phyloP scores from a whole-genome alignment of 2,797 vertebrate genomes.

The Etheostoma perlongum region DNA sequence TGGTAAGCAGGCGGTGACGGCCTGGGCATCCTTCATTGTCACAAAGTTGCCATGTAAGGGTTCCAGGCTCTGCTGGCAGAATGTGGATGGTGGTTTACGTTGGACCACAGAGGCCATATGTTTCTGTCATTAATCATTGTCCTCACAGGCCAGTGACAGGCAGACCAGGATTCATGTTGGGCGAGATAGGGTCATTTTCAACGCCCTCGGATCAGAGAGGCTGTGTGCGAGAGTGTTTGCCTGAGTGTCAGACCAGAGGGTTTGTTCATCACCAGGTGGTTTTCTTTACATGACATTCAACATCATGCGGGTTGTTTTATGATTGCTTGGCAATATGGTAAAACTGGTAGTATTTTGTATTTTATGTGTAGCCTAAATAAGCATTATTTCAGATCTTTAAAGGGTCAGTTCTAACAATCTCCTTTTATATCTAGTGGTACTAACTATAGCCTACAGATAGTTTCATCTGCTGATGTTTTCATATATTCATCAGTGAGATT shows the following conservation, averaged over 20 bases:
- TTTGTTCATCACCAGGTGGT: constrained; percentile 41
- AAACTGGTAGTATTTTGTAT: background rate
- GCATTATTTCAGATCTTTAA: background rate
- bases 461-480: constrained; percentile 2
- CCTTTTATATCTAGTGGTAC: background rate
- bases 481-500: background rate
- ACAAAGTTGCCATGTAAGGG: constrained; percentile 84
- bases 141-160: constrained; percentile 60
- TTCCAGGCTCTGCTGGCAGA: constrained; percentile 64
- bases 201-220: constrained; percentile 62
- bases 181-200: constrained; percentile 66
- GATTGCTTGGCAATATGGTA: background rate
- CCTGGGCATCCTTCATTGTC: constrained; percentile 81
- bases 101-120: constrained; percentile 73
- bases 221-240: constrained; percentile 10
- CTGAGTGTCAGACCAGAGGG: constrained; percentile 47
- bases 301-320: background rate
- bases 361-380: background rate
- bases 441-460: background rate
- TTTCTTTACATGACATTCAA: constrained; percentile 29
- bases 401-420: background rate
- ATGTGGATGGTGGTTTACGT: constrained; percentile 72
- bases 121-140: constrained; percentile 81
- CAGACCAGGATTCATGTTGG: constrained; percentile 59
- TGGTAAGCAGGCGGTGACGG: constrained; percentile 80